phyloP scores from a whole-genome alignment of 2,888 invertebrate genomes.

The Oscheius sp. region DNA sequence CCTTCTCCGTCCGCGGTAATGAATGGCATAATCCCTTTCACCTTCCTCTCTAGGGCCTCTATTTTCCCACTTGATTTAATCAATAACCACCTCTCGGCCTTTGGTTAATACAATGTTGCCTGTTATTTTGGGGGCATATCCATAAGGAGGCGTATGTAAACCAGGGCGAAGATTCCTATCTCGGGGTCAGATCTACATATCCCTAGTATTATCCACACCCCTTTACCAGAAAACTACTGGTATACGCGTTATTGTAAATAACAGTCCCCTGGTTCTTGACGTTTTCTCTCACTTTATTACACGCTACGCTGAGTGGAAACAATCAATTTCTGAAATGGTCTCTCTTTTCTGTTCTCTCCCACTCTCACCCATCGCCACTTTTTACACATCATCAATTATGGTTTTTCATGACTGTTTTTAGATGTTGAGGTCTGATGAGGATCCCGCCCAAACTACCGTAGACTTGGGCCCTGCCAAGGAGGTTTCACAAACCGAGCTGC shows the following conservation, averaged over 20 bases:
- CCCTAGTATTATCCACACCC: background rate
- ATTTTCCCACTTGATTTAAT: background rate
- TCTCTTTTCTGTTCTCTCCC: background rate
- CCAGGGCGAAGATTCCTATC: constrained; percentile 29
- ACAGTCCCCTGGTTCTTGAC: constrained; percentile 3
- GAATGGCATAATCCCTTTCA: constrained; percentile 25
- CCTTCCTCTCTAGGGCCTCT: background rate
- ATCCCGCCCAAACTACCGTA: constrained; percentile 45
- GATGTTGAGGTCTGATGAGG: constrained; percentile 48
- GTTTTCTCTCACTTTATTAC: background rate
- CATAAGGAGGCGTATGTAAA: constrained; percentile 20
- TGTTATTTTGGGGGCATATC: background rate
- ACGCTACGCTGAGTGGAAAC: background rate
- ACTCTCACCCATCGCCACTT: background rate
- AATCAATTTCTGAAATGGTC: constrained; percentile 11
- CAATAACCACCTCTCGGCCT: background rate
- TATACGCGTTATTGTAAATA: background rate
- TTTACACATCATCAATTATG: constrained; percentile 1
- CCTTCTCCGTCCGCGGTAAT: background rate
- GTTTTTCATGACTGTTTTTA: constrained; percentile 14
- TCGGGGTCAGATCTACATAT: constrained; percentile 13
- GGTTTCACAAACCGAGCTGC: constrained; percentile 30
- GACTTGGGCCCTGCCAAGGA: constrained; percentile 55
- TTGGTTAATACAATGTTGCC: background rate
- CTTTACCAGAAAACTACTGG: background rate